Evolutionary conservation across 37 sponge, comb jelly and placozoan genomes (phyloP).

Genomic region (Petrosia ficiformis): DNA sequence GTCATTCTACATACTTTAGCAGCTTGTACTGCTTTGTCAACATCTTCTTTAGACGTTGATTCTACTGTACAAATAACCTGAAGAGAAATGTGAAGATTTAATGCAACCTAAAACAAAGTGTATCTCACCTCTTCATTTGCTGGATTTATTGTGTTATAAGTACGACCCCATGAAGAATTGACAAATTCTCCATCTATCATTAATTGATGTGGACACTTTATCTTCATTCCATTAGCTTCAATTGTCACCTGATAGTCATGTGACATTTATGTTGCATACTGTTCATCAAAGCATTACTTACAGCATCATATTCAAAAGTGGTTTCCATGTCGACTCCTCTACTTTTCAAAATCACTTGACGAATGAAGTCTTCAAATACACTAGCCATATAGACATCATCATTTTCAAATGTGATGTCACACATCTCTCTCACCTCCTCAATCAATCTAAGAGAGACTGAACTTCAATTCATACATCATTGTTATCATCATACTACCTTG

Average conservation of each 20-base stretch:
- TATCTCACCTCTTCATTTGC: conserved; percentile 54
- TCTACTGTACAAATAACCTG: conserved; percentile 70
- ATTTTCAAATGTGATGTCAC: conserved; percentile 55
- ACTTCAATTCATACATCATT: not conserved
- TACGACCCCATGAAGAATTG: conserved; percentile 61
- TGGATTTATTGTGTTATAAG: conserved; percentile 79
- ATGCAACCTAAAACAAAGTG: not conserved
- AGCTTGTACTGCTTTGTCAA: conserved; percentile 78
- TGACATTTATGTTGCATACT: too few relatives aligned
- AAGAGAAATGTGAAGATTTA: not conserved
- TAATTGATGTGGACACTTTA: conserved; percentile 79
- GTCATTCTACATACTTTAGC: conserved; percentile 58
- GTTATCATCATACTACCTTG: conserved; percentile 54
- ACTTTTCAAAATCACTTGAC: conserved; percentile 61
- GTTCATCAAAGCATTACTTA: too few relatives aligned
- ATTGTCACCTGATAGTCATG: conserved; percentile 31
- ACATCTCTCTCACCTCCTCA: conserved; percentile 79
- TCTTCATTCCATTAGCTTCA: conserved; percentile 69
- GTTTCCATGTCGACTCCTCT: conserved; percentile 60
- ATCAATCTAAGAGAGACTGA: conserved; percentile 42
- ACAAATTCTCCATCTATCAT: conserved; percentile 89
- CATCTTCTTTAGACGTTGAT: conserved; percentile 66
- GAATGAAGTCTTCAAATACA: conserved; percentile 64
- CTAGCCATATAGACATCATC: conserved; percentile 91
- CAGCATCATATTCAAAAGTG: conserved; percentile 67